Conservation (phyloP, 2,797 vertebrate species). For the Clarias laeviceps region DNA sequence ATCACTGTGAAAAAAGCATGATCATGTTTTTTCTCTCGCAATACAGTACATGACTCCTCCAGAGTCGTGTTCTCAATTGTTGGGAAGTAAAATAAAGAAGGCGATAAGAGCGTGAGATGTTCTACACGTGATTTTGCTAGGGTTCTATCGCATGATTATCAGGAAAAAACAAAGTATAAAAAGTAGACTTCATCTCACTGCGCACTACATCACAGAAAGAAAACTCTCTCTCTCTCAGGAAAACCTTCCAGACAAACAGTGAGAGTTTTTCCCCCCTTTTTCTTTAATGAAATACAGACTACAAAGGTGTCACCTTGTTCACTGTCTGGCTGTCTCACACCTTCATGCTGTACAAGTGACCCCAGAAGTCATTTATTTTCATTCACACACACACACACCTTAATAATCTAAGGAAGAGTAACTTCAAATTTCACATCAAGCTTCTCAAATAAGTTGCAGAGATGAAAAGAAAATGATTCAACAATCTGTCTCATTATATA, state of each 20-base stretch:
- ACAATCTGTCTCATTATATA: neutral
- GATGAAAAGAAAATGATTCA: neutral
- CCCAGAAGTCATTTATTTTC: neutral
- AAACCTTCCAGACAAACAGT: constrained; percentile 27
- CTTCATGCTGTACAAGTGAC: constrained; percentile 16
- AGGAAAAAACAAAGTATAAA: neutral
- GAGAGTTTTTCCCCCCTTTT: constrained; percentile 26
- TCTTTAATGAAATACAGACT: constrained; percentile 16
- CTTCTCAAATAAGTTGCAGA: neutral
- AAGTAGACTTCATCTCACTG: neutral
- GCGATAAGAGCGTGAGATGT: neutral
- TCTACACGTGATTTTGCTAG: neutral
- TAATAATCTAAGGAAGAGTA: neutral
- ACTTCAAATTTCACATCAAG: neutral
- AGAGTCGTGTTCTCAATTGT: neutral
- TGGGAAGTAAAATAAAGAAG: neutral
- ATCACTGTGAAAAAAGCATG: too few relatives aligned
- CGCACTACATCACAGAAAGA: neutral
- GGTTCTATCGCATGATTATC: neutral
- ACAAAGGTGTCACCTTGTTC: constrained; percentile 18
- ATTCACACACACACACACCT: neutral
- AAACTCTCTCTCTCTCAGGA: constrained; percentile 7
- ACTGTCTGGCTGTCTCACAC: constrained; percentile 19
- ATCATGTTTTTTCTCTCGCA: neutral
- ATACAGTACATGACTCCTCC: neutral